Percentiles rank a stretch among this genome's conserved stretches.
These are phyloP conservation scores for Phymatocera aterrima DNA, from an alignment of 2,888 invertebrate species.

Conservation along the genomic window DNA sequence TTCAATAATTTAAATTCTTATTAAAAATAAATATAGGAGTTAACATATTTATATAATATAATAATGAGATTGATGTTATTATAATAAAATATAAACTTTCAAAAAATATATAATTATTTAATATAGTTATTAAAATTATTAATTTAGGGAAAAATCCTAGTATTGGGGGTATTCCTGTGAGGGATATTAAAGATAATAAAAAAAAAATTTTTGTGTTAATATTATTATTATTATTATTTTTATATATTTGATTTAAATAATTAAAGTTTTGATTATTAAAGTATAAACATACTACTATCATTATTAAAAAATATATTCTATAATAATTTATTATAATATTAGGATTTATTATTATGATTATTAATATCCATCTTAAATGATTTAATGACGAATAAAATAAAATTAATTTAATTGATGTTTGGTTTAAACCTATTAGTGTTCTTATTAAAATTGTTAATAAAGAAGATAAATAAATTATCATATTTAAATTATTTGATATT, in stretches of 20 bases:
- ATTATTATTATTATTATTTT: constrained; percentile 70
- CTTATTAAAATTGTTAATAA: constrained; percentile 76
- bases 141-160: constrained; percentile 81
- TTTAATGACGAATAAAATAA: constrained; percentile 81
- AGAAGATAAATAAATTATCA: constrained; percentile 74
- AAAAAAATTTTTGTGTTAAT: constrained; percentile 75
- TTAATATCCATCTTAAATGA: constrained; percentile 79
- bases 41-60: constrained; percentile 1
- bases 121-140: constrained; percentile 74
- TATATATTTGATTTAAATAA: constrained; percentile 77
- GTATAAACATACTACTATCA: constrained; percentile 74
- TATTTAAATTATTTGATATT: constrained; percentile 73
- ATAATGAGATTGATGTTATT: constrained; percentile 60
- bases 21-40: constrained; percentile 41
- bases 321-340: constrained; percentile 73
- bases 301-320: constrained; percentile 75
- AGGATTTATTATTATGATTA: constrained; percentile 75
- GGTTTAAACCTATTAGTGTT: constrained; percentile 77
- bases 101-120: constrained; percentile 60
- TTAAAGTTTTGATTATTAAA: constrained; percentile 76
- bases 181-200: constrained; percentile 78
- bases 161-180: constrained; percentile 79
- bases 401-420: constrained; percentile 78
- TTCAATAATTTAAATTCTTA: constrained; percentile 37
- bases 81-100: constrained; percentile 62